These are phyloP conservation scores for Leiothrix lutea DNA, from an alignment of 2,113 vertebrate genomes.

Conservation along the genomic window DNA sequence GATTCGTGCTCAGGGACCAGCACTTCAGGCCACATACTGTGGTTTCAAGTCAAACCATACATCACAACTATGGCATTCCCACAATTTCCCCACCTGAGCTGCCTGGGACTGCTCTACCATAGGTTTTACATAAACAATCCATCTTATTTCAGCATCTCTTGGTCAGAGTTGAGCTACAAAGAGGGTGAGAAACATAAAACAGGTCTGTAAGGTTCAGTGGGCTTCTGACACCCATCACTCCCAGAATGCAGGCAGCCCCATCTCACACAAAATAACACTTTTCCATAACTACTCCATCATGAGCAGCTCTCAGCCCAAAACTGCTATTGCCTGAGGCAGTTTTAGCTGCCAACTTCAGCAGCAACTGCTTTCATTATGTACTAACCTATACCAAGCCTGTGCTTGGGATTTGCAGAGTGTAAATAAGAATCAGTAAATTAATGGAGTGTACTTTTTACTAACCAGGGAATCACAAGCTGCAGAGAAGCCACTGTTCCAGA, in stretches of 20 bases:
- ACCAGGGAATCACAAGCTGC: neutral
- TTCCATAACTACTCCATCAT: neutral
- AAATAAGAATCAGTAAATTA: neutral
- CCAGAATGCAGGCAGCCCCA: neutral
- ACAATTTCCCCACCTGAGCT: neutral
- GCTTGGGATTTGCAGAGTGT: neutral
- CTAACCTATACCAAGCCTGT: neutral
- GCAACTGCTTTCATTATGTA: neutral
- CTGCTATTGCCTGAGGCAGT: neutral
- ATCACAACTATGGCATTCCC: slow-evolving; percentile 8
- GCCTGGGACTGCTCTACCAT: neutral
- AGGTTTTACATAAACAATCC: neutral
- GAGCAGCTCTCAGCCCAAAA: neutral
- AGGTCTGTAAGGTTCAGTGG: neutral
- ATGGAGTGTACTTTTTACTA: neutral
- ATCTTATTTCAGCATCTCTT: neutral
- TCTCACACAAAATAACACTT: neutral
- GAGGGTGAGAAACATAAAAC: neutral
- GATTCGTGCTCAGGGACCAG: neutral
- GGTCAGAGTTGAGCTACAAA: neutral
- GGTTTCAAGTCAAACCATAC: slow-evolving; percentile 14
- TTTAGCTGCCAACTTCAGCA: neutral
- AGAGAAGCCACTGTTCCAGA: neutral
- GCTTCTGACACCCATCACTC: neutral
- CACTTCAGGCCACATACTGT: neutral